A percentile compares a stretch with the other conserved stretches of the same genome.
phyloP scores from a whole-genome alignment of 2,888 invertebrate genomes.

The Xestia c-nigrum region DNA sequence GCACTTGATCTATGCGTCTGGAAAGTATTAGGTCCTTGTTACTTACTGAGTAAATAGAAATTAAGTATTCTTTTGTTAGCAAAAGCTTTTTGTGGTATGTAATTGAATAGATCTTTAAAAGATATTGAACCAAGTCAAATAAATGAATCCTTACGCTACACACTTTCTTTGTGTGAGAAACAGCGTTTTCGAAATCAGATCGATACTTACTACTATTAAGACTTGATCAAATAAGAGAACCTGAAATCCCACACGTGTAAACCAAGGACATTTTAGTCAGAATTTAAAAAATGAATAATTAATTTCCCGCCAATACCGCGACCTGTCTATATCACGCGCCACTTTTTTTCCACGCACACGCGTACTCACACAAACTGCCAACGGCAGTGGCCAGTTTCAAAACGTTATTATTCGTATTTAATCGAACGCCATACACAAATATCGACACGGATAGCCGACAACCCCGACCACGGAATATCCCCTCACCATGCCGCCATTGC shows the following conservation, averaged over 20 bases:
- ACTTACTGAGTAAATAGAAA: constrained; percentile 29
- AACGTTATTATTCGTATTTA: constrained; percentile 36
- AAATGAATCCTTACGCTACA: background rate
- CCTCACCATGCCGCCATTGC: constrained; percentile 48
- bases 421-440: constrained; percentile 49
- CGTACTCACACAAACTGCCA: constrained; percentile 20
- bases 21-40: constrained; percentile 39
- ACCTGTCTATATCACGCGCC: constrained; percentile 26
- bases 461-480: constrained; percentile 36
- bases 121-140: background rate
- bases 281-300: background rate
- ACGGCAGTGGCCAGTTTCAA: constrained; percentile 17
- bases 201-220: background rate
- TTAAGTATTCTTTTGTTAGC: constrained; percentile 5
- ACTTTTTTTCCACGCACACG: constrained; percentile 13
- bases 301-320: background rate
- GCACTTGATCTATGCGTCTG: constrained; percentile 71
- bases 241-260: background rate
- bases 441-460: constrained; percentile 39
- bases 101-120: constrained; percentile 11
- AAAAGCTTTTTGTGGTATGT: background rate
- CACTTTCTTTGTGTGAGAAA: background rate
- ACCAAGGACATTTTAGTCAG: background rate
- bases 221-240: background rate
- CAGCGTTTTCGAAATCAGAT: background rate